Base-by-base conservation (phyloP, 2,888 invertebrate genomes). In the Caenorhabditis sp. region DNA sequence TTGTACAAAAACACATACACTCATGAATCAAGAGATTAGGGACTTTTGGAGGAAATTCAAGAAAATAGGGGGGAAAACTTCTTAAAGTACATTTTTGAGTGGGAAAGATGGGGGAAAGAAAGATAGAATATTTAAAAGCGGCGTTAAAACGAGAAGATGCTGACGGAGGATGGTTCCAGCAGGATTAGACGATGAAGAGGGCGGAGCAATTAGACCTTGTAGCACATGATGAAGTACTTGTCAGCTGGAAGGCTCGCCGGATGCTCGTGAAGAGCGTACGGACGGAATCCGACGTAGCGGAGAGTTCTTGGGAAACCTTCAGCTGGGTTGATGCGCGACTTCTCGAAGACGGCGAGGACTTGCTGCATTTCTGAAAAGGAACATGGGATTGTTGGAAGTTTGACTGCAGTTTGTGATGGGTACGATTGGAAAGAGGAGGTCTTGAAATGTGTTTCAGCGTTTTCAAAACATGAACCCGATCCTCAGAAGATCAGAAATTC, bases 251-350 rank as follows among this genome's bases (percentile, higher is more conserved):
- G 74, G 5, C 54, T 22, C 6, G 35, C 80, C 24, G 87, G 88
- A 49, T 86, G 75, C 31, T 75, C 72, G 44, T 87, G 86, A 51
- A 87, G 85, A 14, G 87, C 79, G 47, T 86, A 69, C 49, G 84
- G 66, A 70, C 88, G 86, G 86, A 88, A 88, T 22, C 88, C 88
- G 59, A 88, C 85, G 76, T 88, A 87, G 47, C 87, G 88, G 24
- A 88, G 86, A 28, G 87, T 87, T n/a, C 84, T 66, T 8, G 87
- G 85, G 82, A 88, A 88, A 44, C 87, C 87, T 47, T 86, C 83
- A 28, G 86, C 83, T 19, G 82, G 73, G 8, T 74, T 69, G 58
- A 80, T 26, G 35, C 77, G 72, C 5, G 83, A 41, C 64, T 87
- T 87, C 35, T 85, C 84, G 72, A 87, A 87, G 49, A 88, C 73